These are phyloP conservation scores for Herpetotheres cachinnans DNA, from an alignment of 2,113 vertebrate genomes.

Conservation along the genomic window DNA sequence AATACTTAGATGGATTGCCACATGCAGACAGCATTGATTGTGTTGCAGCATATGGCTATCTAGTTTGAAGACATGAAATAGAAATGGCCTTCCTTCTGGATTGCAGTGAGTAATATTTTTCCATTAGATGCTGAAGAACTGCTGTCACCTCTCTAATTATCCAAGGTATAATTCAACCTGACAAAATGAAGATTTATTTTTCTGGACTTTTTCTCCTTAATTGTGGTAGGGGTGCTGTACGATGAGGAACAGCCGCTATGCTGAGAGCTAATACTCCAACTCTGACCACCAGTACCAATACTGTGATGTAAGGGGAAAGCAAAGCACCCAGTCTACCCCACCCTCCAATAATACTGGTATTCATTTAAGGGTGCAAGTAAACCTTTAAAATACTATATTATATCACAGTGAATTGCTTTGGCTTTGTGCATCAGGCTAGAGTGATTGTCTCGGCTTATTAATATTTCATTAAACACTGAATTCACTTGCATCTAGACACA, in stretches of 20 bases:
- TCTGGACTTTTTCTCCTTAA: not conserved
- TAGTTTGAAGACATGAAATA: not conserved
- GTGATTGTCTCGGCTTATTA: not conserved
- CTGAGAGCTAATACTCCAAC: not conserved
- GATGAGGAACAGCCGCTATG: not conserved
- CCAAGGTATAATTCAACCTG: not conserved
- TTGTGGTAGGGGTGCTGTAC: not conserved
- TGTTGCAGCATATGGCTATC: not conserved
- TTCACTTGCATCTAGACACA: not conserved
- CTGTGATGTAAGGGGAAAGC: fast-evolving
- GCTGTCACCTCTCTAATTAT: not conserved
- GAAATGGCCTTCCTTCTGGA: not conserved
- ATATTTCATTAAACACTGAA: not conserved
- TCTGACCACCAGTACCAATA: not conserved
- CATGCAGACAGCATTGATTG: not conserved
- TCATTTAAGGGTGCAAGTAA: not conserved
- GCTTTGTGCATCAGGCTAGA: not conserved
- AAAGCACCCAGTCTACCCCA: not conserved
- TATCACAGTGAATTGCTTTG: not conserved
- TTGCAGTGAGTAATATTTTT: not conserved
- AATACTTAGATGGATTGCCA: not conserved
- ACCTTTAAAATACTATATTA: not conserved
- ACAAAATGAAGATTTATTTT: not conserved
- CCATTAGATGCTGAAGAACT: not conserved
- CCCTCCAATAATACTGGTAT: not conserved